Evolutionary conservation across 2,113 vertebrate species (phyloP).

Genomic region (Prinia subflava): DNA sequence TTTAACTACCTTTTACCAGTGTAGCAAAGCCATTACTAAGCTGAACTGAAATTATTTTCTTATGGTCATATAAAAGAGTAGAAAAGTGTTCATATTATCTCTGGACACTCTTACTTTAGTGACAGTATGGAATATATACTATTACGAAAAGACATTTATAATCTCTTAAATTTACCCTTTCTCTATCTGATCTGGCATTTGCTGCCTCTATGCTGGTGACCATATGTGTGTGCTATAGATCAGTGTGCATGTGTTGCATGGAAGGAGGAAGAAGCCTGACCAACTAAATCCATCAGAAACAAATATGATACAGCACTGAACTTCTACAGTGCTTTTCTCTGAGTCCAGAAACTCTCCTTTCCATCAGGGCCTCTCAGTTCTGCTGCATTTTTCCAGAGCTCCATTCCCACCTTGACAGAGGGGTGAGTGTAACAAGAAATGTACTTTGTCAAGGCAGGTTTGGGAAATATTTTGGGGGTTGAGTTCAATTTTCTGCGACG

Average conservation of each 20-base stretch:
- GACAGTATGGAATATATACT: not conserved
- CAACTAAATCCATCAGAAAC: not conserved
- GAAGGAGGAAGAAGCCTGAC: not conserved
- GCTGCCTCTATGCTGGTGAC: slow-evolving; percentile 26
- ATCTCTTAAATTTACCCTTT: slow-evolving; percentile 18
- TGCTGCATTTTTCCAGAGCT: not conserved
- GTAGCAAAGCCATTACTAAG: not conserved
- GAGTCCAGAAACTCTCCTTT: not conserved
- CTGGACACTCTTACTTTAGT: not conserved
- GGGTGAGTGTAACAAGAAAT: not conserved
- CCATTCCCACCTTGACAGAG: not conserved
- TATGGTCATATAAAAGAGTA: not conserved
- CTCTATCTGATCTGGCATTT: slow-evolving; percentile 34
- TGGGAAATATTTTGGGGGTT: not conserved
- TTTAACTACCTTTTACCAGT: not conserved
- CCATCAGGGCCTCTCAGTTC: not conserved
- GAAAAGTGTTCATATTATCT: not conserved
- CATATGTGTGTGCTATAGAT: not conserved
- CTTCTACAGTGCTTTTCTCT: not conserved
- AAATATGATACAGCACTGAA: not conserved
- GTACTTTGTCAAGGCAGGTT: not conserved
- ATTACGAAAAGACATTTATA: slow-evolving; percentile 25
- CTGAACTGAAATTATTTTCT: not conserved
- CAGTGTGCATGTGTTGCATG: not conserved
- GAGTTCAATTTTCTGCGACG: not conserved